Evolutionary conservation across 2,888 invertebrate genomes (phyloP), one percentile per base, ranked within the genome.

Genomic region (Lasioglossum leucozonium): DNA sequence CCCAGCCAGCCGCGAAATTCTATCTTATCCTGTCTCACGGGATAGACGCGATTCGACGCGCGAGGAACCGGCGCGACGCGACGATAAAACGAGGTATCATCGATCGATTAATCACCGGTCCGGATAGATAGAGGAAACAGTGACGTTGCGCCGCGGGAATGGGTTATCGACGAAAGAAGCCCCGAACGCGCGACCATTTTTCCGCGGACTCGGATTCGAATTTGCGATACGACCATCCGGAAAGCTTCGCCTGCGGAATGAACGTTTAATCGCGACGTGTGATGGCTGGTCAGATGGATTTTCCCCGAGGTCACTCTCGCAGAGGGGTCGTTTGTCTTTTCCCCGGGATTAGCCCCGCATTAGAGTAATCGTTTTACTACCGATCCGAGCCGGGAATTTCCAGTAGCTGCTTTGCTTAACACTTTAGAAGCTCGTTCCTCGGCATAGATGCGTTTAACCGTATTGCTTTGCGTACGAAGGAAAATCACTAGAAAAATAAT

Each of bases 1-100:
- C 47, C 77, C 84, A 67, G 47, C 11, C 81, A 74, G 62, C 44
- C 22, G 6, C 88, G 89, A 90, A 90, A 90, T 87, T 86, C 89
- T 85, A 90, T 88, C 90, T 82, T 80, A 87, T 81, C 88, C 83
- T 76, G 86, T 86, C 83, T 72, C 72, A n/a, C 13, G 74, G 82
- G 55, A 82, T 81, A 72, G 30, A 69, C 40, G 37, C 30, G 65
- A 78, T 75, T 84, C 77, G 42, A 30, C 26, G 42, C 44, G 26
- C 47, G 16, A 8, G 26, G 69, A 26, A 51, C 22, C 81, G 8
- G n/a, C n/a, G n/a, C n/a, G n/a, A n/a, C n/a, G n/a, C n/a, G n/a
- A 37, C 26, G 73, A 71, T 55, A 10, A 77, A 81, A 69, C 62
- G 71, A 10, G 22, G 26, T n/a, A n/a, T n/a, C 11, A 34, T 37